Conservation (phyloP, 2,797 vertebrate genomes). For the Sphaeramia orbicularis region DNA sequence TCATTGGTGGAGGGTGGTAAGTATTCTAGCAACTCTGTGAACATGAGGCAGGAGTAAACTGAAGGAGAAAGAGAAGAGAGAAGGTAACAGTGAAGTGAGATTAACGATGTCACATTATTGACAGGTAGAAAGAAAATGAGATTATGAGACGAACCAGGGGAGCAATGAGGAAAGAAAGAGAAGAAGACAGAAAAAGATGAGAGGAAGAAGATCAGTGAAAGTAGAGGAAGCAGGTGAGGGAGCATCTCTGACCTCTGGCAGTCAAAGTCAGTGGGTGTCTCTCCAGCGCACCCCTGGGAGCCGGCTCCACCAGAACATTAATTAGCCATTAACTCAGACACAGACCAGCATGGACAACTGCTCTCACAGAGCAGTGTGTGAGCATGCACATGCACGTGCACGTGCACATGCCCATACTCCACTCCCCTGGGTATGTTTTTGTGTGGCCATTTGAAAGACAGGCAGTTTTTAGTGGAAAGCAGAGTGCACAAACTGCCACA, state of each 20-base stretch:
- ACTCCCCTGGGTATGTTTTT: conserved; percentile 26
- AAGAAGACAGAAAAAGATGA: conserved; percentile 9
- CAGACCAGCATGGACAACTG: conserved; percentile 44
- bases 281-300: conserved; percentile 54
- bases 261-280: conserved; percentile 68
- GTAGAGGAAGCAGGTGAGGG: conserved; percentile 29
- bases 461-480: conserved; percentile 45
- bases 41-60: conserved; percentile 41
- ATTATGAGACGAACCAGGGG: conserved; percentile 15
- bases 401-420: neutral
- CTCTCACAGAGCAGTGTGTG: conserved; percentile 31
- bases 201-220: conserved; percentile 22
- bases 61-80: conserved; percentile 31
- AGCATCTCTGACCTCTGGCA: conserved; percentile 68
- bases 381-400: neutral
- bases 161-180: conserved; percentile 13
- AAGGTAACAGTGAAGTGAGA: conserved; percentile 46
- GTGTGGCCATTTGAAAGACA: conserved; percentile 38
- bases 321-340: conserved; percentile 76
- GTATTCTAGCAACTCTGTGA: conserved; percentile 27
- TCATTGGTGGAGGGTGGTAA: conserved; percentile 13
- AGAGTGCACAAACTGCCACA: conserved; percentile 41
- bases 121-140: conserved; percentile 40
- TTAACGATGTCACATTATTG: conserved; percentile 64
- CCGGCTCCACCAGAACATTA: conserved; percentile 64